A percentile compares a stretch with the other conserved stretches of the same genome.
Evolutionary conservation across 1,140 invertebrate genomes (phyloP).

Genomic region (Pararge aegeria): DNA sequence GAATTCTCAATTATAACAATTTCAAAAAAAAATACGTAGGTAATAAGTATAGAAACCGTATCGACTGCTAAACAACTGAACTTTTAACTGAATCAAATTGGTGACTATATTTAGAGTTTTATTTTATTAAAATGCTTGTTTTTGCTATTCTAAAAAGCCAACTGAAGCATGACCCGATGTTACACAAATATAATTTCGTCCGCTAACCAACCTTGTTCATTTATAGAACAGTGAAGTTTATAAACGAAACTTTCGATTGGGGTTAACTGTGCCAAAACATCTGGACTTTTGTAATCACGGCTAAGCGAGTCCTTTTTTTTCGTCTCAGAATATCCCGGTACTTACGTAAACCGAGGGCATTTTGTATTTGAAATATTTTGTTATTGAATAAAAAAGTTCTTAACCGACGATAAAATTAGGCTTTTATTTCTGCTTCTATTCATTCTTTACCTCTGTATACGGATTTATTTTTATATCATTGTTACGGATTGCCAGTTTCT

Average conservation of each 20-base stretch:
- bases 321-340: background rate
- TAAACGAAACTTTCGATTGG: conserved; percentile 36
- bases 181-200: conserved; percentile 14
- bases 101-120: background rate
- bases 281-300: conserved; percentile 35
- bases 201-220: conserved; percentile 19
- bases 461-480: no score
- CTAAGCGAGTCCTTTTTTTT: conserved; percentile 21
- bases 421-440: no score
- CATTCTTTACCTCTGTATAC: no score
- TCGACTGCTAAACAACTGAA: no score
- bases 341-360: no score
- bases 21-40: no score
- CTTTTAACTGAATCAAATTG: background rate
- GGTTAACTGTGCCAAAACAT: conserved; percentile 44
- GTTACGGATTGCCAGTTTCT: no score
- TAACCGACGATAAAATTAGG: no score
- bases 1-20: no score
- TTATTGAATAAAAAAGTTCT: no score
- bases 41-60: background rate
- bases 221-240: conserved; percentile 37
- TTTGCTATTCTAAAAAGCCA: background rate
- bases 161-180: conserved; percentile 3
- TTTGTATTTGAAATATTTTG: no score
- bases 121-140: background rate